Evolutionary conservation across 2,113 vertebrate species (phyloP), one percentile per base, ranked within the genome.

Genomic region (Alethe diademata): DNA sequence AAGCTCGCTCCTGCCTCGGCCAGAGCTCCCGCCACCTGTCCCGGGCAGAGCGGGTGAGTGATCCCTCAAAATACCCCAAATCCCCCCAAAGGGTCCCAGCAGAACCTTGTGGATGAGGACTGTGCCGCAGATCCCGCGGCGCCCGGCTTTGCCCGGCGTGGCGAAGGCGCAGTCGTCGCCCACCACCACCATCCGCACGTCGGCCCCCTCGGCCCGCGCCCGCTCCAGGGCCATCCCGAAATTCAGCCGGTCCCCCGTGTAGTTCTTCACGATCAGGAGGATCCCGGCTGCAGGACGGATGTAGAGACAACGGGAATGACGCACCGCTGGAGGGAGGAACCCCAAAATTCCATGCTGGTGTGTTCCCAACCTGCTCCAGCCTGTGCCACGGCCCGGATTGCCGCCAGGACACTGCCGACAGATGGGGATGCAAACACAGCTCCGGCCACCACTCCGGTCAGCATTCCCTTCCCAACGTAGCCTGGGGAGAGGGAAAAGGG

Each of bases 211-310:
- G 0, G 97, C 97, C 53, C 92, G 98, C 5, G 99, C 99, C 95
- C 98, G 98, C 95, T 99, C 99, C 31, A 98, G 96, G 1, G 99
- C 99, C 90, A 99, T 67, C 28, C 99, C 99, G 0, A 99, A 99
- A 97, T 99, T 99, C 38, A 99, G 98, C 4, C 99, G 98, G 86
- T 99, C 99, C 15, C 99, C 99, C 0, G 99, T 99, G 98, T 99
- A 99, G 97, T 99, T 99, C 98, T 99, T 99, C 76, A 99, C 99
- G 0, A 99, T 98, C 71, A 99, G 98, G 29, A 99, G 98, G 35
- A 98, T 98, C 16, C 98, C 99, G 0, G 91, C 98, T 98, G 86
- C 2, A 10, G 62, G 71, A 19, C 0, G 24, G 45, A 18, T 0
- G 13, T 0, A 3, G 50, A 35, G 25, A 26, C 7, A 43, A 51